Conservation (phyloP, 2,113 vertebrate genomes). For the Leiothrix lutea region DNA sequence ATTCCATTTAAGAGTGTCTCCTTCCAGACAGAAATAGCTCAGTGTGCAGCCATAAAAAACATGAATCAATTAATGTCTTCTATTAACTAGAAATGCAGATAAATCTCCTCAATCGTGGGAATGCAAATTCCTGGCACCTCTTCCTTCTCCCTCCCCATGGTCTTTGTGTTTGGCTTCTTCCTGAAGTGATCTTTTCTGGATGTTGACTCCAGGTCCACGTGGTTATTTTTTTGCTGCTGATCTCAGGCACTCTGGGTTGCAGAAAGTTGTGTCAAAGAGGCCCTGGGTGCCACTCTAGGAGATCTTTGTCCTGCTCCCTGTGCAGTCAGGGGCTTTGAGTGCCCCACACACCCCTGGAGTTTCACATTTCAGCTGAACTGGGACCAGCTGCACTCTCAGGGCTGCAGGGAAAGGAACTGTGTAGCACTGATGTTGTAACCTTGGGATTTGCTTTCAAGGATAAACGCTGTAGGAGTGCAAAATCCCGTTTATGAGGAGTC, state of each 20-base stretch:
- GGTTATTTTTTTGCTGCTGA: not conserved
- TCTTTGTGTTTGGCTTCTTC: not conserved
- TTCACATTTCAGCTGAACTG: not conserved
- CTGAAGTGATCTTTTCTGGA: not conserved
- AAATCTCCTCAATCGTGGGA: not conserved
- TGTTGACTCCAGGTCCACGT: not conserved
- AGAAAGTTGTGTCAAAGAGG: not conserved
- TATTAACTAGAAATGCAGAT: conserved; percentile 53
- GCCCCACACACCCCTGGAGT: not conserved
- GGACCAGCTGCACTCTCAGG: not conserved
- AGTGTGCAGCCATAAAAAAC: not conserved
- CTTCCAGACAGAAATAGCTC: conserved; percentile 56
- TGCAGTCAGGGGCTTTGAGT: not conserved
- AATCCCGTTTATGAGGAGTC: not conserved
- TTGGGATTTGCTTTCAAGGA: not conserved
- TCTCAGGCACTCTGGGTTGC: not conserved
- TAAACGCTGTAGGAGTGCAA: not conserved
- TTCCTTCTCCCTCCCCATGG: not conserved
- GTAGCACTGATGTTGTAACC: not conserved
- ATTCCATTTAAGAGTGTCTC: conserved; percentile 39
- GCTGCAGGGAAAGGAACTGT: not conserved
- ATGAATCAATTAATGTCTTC: conserved; percentile 51
- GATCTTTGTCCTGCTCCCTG: not conserved
- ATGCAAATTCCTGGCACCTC: not conserved
- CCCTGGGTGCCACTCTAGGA: not conserved